phyloP scores from a whole-genome alignment of 2,888 invertebrate genomes.

The Agrotis ipsilon region DNA sequence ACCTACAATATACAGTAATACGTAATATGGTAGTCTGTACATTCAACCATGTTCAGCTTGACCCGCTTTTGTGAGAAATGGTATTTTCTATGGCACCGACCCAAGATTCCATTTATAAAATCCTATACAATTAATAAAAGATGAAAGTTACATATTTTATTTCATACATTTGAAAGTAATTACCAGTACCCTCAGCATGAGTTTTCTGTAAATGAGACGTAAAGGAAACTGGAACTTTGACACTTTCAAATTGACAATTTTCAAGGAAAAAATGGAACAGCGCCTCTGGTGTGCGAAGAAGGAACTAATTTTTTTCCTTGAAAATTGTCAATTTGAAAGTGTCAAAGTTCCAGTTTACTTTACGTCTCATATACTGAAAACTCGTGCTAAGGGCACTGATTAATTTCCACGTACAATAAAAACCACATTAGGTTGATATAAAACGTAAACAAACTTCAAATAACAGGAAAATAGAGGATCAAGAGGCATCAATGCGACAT shows the following conservation, averaged over 20 bases:
- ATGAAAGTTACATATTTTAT: not conserved
- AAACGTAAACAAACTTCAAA: conserved; percentile 14
- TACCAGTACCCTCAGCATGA: too few relatives aligned
- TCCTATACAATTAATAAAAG: not conserved
- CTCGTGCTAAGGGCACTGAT: too few relatives aligned
- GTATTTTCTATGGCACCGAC: conserved; percentile 26
- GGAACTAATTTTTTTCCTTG: too few relatives aligned
- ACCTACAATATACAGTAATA: conserved; percentile 41
- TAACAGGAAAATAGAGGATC: not conserved
- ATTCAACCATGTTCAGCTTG: conserved; percentile 42
- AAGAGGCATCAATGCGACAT: conserved; percentile 20
- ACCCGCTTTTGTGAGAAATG: conserved; percentile 42
- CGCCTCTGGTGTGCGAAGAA: too few relatives aligned
- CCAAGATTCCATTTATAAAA: conserved; percentile 30
- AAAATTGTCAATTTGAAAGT: too few relatives aligned
- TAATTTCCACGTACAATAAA: conserved; percentile 21
- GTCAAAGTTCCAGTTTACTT: too few relatives aligned
- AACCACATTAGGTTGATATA: conserved; percentile 21
- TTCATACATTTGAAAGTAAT: conserved; percentile 26
- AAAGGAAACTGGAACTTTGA: too few relatives aligned
- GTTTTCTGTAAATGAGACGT: too few relatives aligned
- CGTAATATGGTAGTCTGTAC: conserved; percentile 37
- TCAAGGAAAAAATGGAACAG: too few relatives aligned
- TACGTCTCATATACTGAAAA: too few relatives aligned
- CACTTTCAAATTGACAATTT: too few relatives aligned